Evolutionary conservation across 2,888 invertebrate species (phyloP), one percentile per base, ranked within the genome.

Genomic region (Xestoiulus laeticollis): DNA sequence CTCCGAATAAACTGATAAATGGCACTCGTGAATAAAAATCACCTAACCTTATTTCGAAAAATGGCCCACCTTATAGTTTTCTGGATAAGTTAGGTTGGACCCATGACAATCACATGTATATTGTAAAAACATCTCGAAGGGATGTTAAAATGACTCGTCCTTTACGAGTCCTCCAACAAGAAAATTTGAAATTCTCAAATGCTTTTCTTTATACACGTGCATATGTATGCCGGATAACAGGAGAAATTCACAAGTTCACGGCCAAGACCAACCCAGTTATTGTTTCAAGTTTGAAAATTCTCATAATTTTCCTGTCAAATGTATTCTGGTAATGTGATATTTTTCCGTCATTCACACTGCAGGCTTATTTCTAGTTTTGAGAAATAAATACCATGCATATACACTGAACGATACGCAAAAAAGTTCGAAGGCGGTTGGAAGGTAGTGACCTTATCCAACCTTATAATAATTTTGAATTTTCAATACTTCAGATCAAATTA

Each of bases 301-400:
- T 26, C 8, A 68, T 48, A 68, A 68, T 68, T 68, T 68, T 68
- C 68, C 68, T 68, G 68, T 68, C 68, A 59, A 68, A 68, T 12
- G n/a, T 26, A 68, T 26, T 68, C 26, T 5, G 10, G 68, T 26
- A 12, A 0, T 26, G 26, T 68, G 26, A 68, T 26, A 68, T 68
- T 68, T 68, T 68, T 30, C 14, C 16, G 16, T 78, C 30, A 30
- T 32, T 14, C 30, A 32, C 16, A 14, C 30, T 78, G 14, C n/a
- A 78, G 8, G n/a, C 22, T 78, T 78, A 14, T 32, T 30, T 30
- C 78, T 30, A 78, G 30, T 3, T 12, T 78, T 78, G 78, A 16
- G 30, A 30, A 4, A 78, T 22, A 0, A 22, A 59, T n/a, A n/a
- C n/a, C 68, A 68, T 10, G 53, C 26, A 26, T 53, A 2, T 48